These are phyloP conservation scores for Drosophila malerkotliana DNA, from an alignment of 1,140 invertebrate species.

Conservation along the genomic window DNA sequence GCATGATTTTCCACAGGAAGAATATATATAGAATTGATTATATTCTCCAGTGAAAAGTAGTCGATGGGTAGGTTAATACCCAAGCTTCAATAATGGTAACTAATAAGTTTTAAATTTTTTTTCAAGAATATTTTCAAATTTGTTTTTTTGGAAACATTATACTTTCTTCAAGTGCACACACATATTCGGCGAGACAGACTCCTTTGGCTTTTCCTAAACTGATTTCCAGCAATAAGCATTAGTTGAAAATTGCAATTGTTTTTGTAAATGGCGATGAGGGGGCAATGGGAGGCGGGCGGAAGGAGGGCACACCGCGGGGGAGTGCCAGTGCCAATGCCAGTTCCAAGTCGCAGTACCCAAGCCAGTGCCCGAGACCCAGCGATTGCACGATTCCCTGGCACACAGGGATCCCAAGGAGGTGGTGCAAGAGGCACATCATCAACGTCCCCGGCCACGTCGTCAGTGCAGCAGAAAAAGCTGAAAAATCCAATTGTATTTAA, in stretches of 20 bases:
- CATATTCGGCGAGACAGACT: constrained; percentile 43
- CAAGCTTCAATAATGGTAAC: too few relatives aligned
- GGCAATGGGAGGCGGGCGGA: constrained; percentile 20
- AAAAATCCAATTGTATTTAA: constrained; percentile 82
- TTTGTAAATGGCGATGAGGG: constrained; percentile 46
- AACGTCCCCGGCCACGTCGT: constrained; percentile 61
- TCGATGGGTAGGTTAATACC: too few relatives aligned
- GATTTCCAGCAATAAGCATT: constrained; percentile 84
- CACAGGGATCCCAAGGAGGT: constrained; percentile 36
- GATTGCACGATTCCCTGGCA: constrained; percentile 69
- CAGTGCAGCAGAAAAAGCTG: constrained; percentile 56
- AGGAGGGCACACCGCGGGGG: constrained; percentile 68
- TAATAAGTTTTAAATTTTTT: too few relatives aligned
- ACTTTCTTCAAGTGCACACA: constrained; percentile 23
- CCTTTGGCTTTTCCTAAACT: constrained; percentile 78
- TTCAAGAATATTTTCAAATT: background rate
- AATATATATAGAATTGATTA: too few relatives aligned
- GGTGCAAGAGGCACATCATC: constrained; percentile 72
- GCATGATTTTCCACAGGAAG: constrained; percentile 3
- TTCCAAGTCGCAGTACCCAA: constrained; percentile 9
- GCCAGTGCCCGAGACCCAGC: constrained; percentile 40
- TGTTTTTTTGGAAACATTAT: background rate
- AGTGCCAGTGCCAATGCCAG: constrained; percentile 50
- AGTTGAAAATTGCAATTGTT: constrained; percentile 83
- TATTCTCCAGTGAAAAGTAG: background rate